These are phyloP conservation scores for Nestor notabilis DNA, from an alignment of 2,113 vertebrate species.

Conservation along the genomic window DNA sequence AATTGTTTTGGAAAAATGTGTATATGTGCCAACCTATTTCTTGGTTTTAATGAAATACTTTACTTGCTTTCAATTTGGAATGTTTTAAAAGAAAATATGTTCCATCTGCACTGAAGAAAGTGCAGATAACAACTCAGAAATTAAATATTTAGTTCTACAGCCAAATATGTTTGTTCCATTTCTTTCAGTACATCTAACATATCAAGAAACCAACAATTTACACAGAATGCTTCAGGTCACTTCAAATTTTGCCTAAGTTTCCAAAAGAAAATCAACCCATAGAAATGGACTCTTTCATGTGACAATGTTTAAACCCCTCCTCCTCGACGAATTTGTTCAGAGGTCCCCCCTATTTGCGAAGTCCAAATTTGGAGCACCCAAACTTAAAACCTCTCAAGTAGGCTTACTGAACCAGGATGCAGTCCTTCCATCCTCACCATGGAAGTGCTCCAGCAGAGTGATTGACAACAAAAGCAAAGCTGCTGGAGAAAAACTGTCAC, in stretches of 20 bases:
- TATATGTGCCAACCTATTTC: background rate
- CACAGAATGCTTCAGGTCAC: background rate
- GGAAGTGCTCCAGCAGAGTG: background rate
- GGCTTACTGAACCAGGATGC: background rate
- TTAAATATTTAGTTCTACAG: background rate
- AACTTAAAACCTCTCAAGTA: background rate
- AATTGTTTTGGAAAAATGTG: background rate
- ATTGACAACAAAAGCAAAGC: background rate
- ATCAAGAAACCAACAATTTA: background rate
- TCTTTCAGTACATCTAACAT: background rate
- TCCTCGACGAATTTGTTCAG: background rate
- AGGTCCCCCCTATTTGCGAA: background rate
- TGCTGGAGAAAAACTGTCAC: background rate
- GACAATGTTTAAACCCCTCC: background rate
- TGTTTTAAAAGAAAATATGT: background rate
- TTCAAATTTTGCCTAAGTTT: background rate
- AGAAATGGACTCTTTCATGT: background rate
- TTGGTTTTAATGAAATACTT: background rate
- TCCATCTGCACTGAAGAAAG: background rate
- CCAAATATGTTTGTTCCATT: background rate
- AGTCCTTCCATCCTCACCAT: background rate
- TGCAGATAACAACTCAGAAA: background rate
- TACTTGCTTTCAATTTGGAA: background rate
- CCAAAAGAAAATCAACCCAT: background rate
- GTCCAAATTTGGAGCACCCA: background rate